phyloP scores from a whole-genome alignment of 1,140 invertebrate genomes.

The Bombus sibiricus region DNA sequence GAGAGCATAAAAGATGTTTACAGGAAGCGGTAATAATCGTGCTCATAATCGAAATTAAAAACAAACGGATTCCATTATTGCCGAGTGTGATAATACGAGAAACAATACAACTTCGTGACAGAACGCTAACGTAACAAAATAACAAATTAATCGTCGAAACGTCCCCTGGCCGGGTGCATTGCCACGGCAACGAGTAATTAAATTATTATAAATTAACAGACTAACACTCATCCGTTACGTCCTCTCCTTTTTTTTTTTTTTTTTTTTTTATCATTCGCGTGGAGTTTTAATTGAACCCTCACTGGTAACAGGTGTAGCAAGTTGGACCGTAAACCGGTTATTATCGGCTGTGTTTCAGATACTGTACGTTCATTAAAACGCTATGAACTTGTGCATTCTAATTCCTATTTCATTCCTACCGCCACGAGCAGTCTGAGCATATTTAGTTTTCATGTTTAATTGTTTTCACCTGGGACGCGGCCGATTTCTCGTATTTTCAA shows the following conservation, averaged over 20 bases:
- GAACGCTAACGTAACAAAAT: background rate
- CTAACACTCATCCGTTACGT: background rate
- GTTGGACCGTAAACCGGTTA: constrained; percentile 47
- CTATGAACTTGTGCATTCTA: constrained; percentile 53
- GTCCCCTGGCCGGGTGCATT: too few relatives aligned
- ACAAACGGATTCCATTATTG: background rate
- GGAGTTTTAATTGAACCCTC: constrained; percentile 59
- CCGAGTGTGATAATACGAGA: background rate
- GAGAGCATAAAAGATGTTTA: too few relatives aligned
- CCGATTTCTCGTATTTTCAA: constrained; percentile 2
- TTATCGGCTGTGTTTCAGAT: constrained; percentile 48
- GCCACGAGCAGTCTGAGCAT: background rate
- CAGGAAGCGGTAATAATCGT: too few relatives aligned
- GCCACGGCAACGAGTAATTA: constrained; percentile 1
- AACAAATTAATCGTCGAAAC: background rate
- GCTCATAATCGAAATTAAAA: background rate
- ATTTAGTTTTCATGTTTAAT: constrained; percentile 41
- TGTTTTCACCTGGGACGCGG: constrained; percentile 20
- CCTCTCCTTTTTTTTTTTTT: background rate
- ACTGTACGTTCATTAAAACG: constrained; percentile 54
- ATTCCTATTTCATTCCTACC: constrained; percentile 48
- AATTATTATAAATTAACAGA: constrained; percentile 49
- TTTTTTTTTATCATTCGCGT: background rate
- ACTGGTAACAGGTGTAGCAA: constrained; percentile 55
- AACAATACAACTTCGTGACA: background rate